Percentiles rank a stretch among this genome's conserved stretches.
Conservation (phyloP, 1,140 invertebrate genomes). For the Ceratina australensis region DNA sequence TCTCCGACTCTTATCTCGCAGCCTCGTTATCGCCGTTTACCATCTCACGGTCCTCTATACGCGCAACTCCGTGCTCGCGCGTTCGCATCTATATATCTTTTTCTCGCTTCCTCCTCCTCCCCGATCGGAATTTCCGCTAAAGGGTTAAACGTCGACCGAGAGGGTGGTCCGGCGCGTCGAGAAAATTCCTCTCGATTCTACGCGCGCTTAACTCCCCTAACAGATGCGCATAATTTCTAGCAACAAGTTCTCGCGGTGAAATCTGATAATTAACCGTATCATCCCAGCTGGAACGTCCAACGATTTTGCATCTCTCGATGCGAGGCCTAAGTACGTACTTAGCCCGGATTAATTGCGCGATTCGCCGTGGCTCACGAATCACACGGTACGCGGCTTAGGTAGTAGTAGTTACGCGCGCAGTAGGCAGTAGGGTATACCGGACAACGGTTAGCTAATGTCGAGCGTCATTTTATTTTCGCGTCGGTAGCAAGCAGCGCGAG, state of each 20-base stretch:
- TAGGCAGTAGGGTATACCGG: not conserved
- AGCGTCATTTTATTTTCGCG: slow-evolving; percentile 70
- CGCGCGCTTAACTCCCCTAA: too few relatives aligned
- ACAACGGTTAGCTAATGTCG: slow-evolving; percentile 43
- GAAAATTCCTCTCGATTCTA: too few relatives aligned
- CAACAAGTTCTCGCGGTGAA: too few relatives aligned
- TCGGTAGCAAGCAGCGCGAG: slow-evolving; percentile 49
- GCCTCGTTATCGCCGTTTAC: slow-evolving; percentile 69
- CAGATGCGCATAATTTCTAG: too few relatives aligned
- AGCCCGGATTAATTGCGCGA: too few relatives aligned
- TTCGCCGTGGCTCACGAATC: not conserved
- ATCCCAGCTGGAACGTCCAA: too few relatives aligned
- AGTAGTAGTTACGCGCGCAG: not conserved
- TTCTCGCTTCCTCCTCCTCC: slow-evolving; percentile 22
- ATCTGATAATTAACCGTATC: too few relatives aligned
- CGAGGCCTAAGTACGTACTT: too few relatives aligned
- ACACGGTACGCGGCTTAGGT: not conserved
- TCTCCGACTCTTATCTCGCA: slow-evolving; percentile 63
- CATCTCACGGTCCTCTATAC: slow-evolving; percentile 47
- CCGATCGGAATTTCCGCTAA: too few relatives aligned
- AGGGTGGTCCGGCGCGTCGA: too few relatives aligned
- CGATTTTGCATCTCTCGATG: too few relatives aligned
- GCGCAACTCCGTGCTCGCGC: slow-evolving; percentile 9
- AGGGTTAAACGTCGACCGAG: too few relatives aligned
- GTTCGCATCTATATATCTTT: slow-evolving; percentile 36